Percentiles rank a stretch among this genome's conserved stretches.
phyloP scores from a whole-genome alignment of 2,797 vertebrate genomes.

The Sebastes vulpes region DNA sequence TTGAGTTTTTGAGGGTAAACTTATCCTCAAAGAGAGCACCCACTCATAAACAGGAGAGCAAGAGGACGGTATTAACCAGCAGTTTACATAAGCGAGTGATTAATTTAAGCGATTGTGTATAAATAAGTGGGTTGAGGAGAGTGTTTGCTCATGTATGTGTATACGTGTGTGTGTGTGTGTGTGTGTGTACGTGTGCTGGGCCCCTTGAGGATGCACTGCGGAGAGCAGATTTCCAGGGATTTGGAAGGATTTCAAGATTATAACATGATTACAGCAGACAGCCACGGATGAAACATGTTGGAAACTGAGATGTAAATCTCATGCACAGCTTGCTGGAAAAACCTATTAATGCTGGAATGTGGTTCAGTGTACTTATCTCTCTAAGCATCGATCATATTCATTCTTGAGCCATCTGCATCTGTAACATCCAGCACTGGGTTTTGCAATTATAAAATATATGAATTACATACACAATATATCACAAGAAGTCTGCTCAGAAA shows the following conservation, averaged over 20 bases:
- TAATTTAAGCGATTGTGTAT: neutral
- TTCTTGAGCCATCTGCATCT: neutral
- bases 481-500: neutral
- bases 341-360: constrained; percentile 14
- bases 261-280: constrained; percentile 69
- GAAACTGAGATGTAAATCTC: constrained; percentile 60
- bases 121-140: neutral
- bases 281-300: constrained; percentile 55
- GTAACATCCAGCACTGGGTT: neutral
- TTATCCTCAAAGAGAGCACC: neutral
- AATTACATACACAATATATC: neutral
- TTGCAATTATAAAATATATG: neutral
- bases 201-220: constrained; percentile 10
- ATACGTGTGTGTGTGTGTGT: neutral
- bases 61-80: neutral
- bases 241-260: constrained; percentile 85
- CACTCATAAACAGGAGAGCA: neutral
- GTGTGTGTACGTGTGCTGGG: neutral
- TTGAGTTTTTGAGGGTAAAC: neutral
- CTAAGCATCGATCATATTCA: neutral
- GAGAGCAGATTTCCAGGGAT: constrained; percentile 77
- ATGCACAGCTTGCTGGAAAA: constrained; percentile 22
- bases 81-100: neutral
- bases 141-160: neutral
- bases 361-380: constrained; percentile 5